Evolutionary conservation across 1,140 invertebrate genomes (phyloP), one percentile per base, ranked within the genome.

Genomic region (Zaprionus ornatus): DNA sequence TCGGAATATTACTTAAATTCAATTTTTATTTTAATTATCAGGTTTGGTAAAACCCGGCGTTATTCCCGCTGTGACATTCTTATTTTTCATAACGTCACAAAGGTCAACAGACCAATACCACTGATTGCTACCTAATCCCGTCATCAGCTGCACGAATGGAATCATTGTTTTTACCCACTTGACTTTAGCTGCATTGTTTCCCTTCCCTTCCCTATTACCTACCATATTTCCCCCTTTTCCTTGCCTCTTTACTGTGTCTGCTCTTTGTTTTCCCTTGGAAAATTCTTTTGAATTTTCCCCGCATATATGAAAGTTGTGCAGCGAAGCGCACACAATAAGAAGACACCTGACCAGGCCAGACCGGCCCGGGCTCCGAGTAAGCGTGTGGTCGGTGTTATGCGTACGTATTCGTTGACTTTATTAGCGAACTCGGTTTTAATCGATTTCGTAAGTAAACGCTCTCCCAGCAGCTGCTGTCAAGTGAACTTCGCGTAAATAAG

Each of bases 111-210:
- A 48, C 56, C 21, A 54, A 45, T 42, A 10, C n/a, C 4, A 15
- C 5, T 50, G 19, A 23, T 59, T 21, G 35, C 27, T 42, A 9
- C 42, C 50, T 88, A 86, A 87, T 88, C 84, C 62, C 83, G 88
- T 88, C 80, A 88, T 88, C 85, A 78, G 70, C 71, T 79, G 82
- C 76, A 70, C 45, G 76, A 77, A 75, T 61, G 71, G 45, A 88
- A 83, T 74, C 75, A 67, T 77, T 70, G 80, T 87, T 88, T 80
- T 68, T 74, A 77, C 79, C 77, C 50, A 63, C 67, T 74, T 60
- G 77, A 40, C 15, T 63, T 21, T 4, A 56, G 29, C 68, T 70
- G 57, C 48, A 80, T 80, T 83, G 81, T 84, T 70, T 56, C 59
- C 37, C 37, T 50, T 35, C 15, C 15, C 5, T 40, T 4, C 13